These are phyloP conservation scores for Cololabis saira DNA, from an alignment of 2,113 vertebrate species.

Conservation along the genomic window DNA sequence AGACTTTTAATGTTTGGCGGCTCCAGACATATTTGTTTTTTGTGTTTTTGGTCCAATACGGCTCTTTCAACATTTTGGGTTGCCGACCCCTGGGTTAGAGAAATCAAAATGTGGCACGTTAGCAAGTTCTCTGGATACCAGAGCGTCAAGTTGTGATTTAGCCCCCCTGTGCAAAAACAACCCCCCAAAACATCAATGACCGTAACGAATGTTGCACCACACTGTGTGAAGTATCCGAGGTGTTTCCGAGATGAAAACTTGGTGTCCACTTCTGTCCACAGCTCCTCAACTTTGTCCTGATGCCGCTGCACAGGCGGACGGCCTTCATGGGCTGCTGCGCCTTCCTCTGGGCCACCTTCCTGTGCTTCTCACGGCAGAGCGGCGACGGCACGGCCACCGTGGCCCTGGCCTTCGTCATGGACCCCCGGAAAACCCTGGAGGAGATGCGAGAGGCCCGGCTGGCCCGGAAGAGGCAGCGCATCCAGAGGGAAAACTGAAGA, in stretches of 20 bases:
- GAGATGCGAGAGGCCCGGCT: slow-evolving; percentile 57
- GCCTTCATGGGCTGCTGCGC: slow-evolving; percentile 90
- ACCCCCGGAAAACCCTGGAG: slow-evolving; percentile 71
- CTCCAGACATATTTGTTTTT: too few relatives aligned
- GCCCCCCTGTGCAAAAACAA: too few relatives aligned
- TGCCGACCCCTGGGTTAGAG: too few relatives aligned
- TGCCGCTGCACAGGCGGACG: slow-evolving; percentile 88
- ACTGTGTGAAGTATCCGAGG: too few relatives aligned
- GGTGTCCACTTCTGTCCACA: slow-evolving; percentile 49
- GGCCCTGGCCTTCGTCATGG: slow-evolving; percentile 75
- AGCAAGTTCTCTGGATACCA: too few relatives aligned
- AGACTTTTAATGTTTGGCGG: too few relatives aligned
- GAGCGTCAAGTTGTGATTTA: too few relatives aligned
- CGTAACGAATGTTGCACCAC: too few relatives aligned
- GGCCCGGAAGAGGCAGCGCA: slow-evolving; percentile 36
- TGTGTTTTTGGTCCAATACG: too few relatives aligned
- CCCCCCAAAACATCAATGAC: too few relatives aligned
- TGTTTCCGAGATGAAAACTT: neutral
- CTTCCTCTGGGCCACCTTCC: slow-evolving; percentile 91
- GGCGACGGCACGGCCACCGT: slow-evolving; percentile 85
- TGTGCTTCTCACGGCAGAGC: slow-evolving; percentile 90
- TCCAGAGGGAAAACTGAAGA: slow-evolving; percentile 47
- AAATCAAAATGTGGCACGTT: too few relatives aligned
- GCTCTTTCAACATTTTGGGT: too few relatives aligned
- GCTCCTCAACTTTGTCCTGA: slow-evolving; percentile 90